phyloP scores from a whole-genome alignment of 2,113 vertebrate species.

The Tetrao urogallus region DNA sequence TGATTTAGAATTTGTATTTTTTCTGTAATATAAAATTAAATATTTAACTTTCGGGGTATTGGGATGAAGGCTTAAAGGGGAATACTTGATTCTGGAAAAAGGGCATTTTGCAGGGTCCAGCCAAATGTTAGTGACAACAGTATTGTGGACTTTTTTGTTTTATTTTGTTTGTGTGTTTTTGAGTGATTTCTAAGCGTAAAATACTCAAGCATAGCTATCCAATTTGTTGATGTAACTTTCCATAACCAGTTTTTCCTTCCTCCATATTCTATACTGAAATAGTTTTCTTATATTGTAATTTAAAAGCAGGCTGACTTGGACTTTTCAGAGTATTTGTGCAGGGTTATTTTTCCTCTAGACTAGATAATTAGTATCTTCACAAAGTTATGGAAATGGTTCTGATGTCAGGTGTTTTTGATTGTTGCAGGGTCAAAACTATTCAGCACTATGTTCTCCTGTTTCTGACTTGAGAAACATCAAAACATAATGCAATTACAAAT shows the following conservation, averaged over 20 bases:
- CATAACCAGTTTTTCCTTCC: conserved; percentile 43
- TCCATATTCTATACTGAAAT: conserved; percentile 71
- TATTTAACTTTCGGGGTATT: conserved; percentile 70
- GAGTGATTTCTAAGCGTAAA: neutral
- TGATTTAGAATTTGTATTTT: conserved; percentile 74
- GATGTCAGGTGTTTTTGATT: neutral
- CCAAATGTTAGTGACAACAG: conserved; percentile 49
- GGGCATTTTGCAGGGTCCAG: conserved; percentile 74
- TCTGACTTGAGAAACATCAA: conserved; percentile 23
- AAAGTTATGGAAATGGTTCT: neutral
- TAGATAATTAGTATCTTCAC: neutral
- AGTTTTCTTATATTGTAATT: conserved; percentile 10
- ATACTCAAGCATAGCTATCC: conserved; percentile 28
- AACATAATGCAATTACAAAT: neutral
- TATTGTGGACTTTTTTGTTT: neutral
- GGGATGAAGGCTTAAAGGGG: conserved; percentile 4
- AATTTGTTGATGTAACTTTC: conserved; percentile 36
- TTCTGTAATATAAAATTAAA: conserved; percentile 80
- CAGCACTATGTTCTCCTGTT: neutral
- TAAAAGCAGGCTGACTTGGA: conserved; percentile 25
- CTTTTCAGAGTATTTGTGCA: conserved; percentile 47
- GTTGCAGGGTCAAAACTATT: neutral
- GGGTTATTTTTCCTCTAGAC: conserved; percentile 30
- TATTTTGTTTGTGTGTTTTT: neutral
- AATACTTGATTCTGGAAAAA: conserved; percentile 67